phyloP scores from a whole-genome alignment of 2,113 vertebrate species.

The Pelmatolapia mariae region DNA sequence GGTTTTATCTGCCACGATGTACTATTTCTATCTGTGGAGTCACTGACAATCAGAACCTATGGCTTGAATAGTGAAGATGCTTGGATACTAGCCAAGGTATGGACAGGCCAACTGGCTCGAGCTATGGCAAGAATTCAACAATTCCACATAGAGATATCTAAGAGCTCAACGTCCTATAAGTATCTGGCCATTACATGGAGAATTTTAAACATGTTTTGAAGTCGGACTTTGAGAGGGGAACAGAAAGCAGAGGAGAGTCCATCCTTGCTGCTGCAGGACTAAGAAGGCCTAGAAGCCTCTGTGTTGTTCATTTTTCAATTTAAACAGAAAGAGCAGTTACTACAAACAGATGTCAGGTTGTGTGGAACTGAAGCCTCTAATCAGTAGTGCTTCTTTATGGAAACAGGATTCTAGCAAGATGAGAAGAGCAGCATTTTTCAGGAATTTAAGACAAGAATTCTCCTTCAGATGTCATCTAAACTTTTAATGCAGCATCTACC shows the following conservation, averaged over 20 bases:
- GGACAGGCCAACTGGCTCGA: not conserved
- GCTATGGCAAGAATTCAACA: constrained; percentile 8
- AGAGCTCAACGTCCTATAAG: not conserved
- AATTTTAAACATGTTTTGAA: constrained; percentile 23
- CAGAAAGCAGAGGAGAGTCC: not conserved
- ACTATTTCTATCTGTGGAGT: not conserved
- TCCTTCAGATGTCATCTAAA: not conserved
- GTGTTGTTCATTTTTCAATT: not conserved
- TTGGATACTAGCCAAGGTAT: not conserved
- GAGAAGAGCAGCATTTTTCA: not conserved
- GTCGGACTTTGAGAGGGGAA: not conserved
- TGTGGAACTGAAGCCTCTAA: not conserved
- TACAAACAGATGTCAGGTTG: not conserved
- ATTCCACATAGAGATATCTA: not conserved
- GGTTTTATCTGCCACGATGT: not conserved
- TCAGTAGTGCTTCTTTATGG: not conserved
- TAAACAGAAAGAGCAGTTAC: not conserved
- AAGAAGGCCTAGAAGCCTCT: not conserved
- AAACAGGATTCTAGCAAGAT: not conserved
- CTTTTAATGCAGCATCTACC: not conserved
- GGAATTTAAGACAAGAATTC: not conserved
- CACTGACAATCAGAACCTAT: not conserved
- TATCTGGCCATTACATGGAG: not conserved
- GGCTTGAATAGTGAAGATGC: not conserved
- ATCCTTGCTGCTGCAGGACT: not conserved